Conservation (phyloP, 37 sponge, comb jelly and placozoan genomes). For the Tethya wilhelma region DNA sequence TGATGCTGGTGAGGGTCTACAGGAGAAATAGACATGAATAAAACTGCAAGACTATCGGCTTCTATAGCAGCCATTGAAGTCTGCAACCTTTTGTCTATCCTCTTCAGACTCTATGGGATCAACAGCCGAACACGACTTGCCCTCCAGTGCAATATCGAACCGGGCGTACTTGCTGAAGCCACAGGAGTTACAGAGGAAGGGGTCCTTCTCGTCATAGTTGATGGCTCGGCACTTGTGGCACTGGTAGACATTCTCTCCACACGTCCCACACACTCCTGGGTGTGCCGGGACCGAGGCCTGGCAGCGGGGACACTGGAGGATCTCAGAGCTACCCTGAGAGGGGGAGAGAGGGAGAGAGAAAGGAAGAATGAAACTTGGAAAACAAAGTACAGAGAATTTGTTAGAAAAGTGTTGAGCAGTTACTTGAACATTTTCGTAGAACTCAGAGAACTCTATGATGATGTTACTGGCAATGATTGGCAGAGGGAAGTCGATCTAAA, state of each 20-base stretch:
- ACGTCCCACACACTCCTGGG: conserved; percentile 91
- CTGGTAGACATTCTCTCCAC: conserved; percentile 97
- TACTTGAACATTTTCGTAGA: conserved; percentile 93
- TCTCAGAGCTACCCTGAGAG: conserved; percentile 79
- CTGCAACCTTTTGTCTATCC: conserved; percentile 80
- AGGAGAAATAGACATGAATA: neutral
- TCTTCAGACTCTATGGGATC: conserved; percentile 94
- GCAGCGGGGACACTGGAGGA: conserved; percentile 94
- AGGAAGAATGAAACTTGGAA: no score
- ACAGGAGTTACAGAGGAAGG: conserved; percentile 94
- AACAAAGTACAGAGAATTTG: no score
- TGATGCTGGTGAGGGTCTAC: conserved; percentile 77
- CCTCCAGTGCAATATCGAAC: conserved; percentile 76
- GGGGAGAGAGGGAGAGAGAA: no score
- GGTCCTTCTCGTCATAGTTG: conserved; percentile 97
- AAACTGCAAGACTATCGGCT: neutral
- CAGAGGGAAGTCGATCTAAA: conserved; percentile 83
- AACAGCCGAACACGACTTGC: conserved; percentile 78
- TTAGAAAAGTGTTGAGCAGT: no score
- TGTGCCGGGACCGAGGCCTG: conserved; percentile 89
- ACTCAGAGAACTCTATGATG: conserved; percentile 89
- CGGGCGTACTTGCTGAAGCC: conserved; percentile 94
- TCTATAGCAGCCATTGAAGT: neutral
- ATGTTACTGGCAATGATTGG: conserved; percentile 90
- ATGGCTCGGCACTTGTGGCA: conserved; percentile 97